Conservation (phyloP, 2,888 invertebrate species). For the Leptarthrus brevirostris region DNA sequence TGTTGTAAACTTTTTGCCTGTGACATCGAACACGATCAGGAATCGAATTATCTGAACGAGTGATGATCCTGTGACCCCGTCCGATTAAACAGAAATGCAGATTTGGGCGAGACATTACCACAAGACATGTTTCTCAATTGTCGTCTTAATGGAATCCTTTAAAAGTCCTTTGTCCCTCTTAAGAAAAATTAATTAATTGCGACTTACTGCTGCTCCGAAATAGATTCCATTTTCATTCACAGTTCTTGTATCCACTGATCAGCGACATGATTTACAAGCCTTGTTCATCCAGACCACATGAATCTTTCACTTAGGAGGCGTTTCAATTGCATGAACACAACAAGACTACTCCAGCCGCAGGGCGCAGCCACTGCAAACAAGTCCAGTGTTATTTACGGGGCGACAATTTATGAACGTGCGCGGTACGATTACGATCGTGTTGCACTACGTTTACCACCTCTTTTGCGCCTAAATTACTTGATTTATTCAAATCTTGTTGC, state of each 20-base stretch:
- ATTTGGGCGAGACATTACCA: neutral
- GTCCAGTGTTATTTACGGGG: conserved; percentile 16
- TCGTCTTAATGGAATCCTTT: no score
- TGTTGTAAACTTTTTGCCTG: conserved; percentile 44
- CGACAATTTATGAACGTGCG: conserved; percentile 24
- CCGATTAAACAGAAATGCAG: neutral
- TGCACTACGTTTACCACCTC: conserved; percentile 25
- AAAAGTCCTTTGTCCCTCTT: no score
- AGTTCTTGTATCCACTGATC: conserved; percentile 16
- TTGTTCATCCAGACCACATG: conserved; percentile 26
- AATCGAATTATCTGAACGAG: conserved; percentile 44
- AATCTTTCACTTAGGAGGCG: conserved; percentile 30
- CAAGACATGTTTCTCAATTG: no score
- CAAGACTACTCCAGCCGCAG: neutral
- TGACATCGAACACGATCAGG: conserved; percentile 42
- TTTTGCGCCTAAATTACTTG: conserved; percentile 31
- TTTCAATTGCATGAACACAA: conserved; percentile 5
- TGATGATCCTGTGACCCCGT: conserved; percentile 21
- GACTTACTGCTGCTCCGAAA: neutral
- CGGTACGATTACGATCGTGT: neutral
- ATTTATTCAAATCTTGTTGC: conserved; percentile 30
- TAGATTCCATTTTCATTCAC: conserved; percentile 33
- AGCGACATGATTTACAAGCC: conserved; percentile 40
- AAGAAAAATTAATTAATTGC: conserved; percentile 17
- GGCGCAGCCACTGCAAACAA: conserved; percentile 1